phyloP scores from a whole-genome alignment of 2,113 vertebrate species.

The Oceanodroma tethys region DNA sequence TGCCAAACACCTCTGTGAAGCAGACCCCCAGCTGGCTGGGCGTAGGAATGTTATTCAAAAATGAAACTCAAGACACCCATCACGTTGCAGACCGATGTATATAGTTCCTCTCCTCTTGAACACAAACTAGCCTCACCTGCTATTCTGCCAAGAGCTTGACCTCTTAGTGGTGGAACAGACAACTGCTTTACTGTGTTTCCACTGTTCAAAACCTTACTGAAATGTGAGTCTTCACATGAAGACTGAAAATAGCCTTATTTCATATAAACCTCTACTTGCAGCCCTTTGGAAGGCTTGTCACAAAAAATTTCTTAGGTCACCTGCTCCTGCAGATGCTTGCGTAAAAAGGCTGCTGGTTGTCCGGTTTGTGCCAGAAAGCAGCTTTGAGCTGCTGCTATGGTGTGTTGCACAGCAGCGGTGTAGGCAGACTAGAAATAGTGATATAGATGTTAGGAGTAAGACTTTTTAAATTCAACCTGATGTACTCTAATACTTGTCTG shows the following conservation, averaged over 20 bases:
- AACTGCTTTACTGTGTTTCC: background rate
- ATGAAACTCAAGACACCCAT: background rate
- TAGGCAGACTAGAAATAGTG: background rate
- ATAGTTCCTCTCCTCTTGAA: background rate
- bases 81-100: background rate
- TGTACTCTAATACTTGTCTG: conserved; percentile 1
- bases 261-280: background rate
- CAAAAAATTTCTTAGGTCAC: background rate
- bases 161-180: background rate
- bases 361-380: background rate
- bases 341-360: background rate
- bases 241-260: conserved; percentile 15
- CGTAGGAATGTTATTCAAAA: background rate
- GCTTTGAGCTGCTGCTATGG: background rate
- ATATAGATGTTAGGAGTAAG: conserved; percentile 16
- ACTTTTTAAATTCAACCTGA: conserved; percentile 22
- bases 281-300: background rate
- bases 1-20: background rate
- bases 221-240: background rate
- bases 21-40: conserved; percentile 75
- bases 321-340: background rate
- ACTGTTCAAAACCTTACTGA: background rate
- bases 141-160: background rate
- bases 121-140: background rate
- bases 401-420: background rate